Base-by-base conservation (phyloP, 2,888 invertebrate genomes). In the Stenodema calcarata region DNA sequence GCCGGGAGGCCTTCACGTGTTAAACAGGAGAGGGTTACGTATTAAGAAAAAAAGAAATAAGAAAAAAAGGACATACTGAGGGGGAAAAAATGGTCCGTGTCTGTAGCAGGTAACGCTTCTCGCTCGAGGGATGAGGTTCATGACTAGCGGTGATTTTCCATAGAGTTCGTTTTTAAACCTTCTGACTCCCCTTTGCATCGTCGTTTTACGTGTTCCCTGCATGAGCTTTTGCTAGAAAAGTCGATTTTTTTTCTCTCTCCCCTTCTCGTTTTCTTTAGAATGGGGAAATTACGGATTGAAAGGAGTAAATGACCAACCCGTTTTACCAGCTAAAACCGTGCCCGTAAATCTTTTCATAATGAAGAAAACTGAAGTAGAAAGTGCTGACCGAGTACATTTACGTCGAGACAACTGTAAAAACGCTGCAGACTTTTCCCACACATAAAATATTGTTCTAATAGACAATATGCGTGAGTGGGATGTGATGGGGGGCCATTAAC, bases 1-100 rank as follows among this genome's bases (percentile, higher is more conserved):
- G 82, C 82, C 82, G 42, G 82, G 82, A 82, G 82, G 69, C 80
- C 82, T 69, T 69, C 82, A 82, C 82, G 82, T 82, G 82, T 82
- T 82, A 41, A 82, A 69, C 82, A 82, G 82, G 27, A 27, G 41
- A 42, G 54, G 41, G 70, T 82, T 30, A 35, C 70, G 69, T 18
- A n/a, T 16, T 69, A 27, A 82, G 41, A 82, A 82, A 82, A 42
- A n/a, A 75, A 75, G 0, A 30, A 2, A 30, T 18, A 78, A 44
- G 41, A 78, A 44, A 41, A 44, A 78, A 11, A 16, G 35, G 27
- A 27, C 44, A 44, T 44, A 23, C 41, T 73, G 35, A 7, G 7
- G 7, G 35, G 18, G 35, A 73, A 62, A 62, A 62, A 62, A 62
- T 62, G 62, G 62, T 62, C 62, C 62, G 62, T 62, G 62, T 62